Evolutionary conservation across 1,140 invertebrate genomes (phyloP).

Genomic region (Paralvinella palmiformis): DNA sequence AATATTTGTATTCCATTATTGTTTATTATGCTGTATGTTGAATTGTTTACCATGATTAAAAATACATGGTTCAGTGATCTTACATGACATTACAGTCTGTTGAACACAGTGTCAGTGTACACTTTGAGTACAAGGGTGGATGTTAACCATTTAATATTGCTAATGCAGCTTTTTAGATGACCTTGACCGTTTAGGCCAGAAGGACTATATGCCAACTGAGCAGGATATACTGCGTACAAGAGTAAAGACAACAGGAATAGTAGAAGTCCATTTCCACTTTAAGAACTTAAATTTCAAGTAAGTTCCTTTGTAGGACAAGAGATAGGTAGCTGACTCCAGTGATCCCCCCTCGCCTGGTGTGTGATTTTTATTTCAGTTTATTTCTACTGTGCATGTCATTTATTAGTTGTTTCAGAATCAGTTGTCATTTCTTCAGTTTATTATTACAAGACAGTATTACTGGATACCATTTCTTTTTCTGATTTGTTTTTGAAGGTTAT

Average conservation of each 20-base stretch:
- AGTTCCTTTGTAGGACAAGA: slow-evolving; percentile 38
- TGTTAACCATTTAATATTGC: neutral
- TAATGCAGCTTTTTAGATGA: slow-evolving; percentile 56
- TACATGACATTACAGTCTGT: no score
- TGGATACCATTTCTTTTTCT: no score
- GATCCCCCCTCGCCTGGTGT: neutral
- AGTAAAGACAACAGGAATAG: slow-evolving; percentile 99
- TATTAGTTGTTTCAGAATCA: neutral
- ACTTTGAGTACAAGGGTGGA: no score
- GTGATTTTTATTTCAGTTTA: neutral
- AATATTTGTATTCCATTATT: no score
- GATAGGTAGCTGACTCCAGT: neutral
- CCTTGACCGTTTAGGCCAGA: slow-evolving; percentile 91
- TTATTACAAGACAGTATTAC: no score
- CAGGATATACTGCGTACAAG: slow-evolving; percentile 98
- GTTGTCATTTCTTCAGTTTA: no score
- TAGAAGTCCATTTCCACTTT: slow-evolving; percentile 99
- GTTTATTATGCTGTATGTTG: no score
- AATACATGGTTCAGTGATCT: no score
- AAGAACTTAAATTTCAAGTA: slow-evolving; percentile 99
- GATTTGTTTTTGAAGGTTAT: no score
- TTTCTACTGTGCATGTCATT: neutral
- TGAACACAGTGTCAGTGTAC: no score
- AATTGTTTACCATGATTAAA: no score
- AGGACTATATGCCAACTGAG: slow-evolving; percentile 97